Base-by-base conservation (phyloP, 30 jellyfish, hydroid and myxozoan genomes). In the Rhopilema esculentum region DNA sequence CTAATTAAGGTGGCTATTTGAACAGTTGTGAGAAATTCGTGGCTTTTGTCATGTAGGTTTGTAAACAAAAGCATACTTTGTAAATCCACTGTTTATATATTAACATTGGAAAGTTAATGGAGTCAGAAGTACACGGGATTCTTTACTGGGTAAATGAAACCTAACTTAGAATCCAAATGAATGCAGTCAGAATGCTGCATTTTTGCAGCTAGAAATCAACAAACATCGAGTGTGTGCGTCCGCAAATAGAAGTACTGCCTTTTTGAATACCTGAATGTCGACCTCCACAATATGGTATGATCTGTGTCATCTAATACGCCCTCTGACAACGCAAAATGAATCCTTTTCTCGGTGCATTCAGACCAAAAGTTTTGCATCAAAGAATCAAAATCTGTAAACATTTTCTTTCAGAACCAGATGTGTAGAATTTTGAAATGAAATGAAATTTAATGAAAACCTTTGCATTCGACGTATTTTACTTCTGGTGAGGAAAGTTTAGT, bases 11-110 rank as follows among this genome's bases (percentile, higher is more conserved):
- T 27, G 18, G 48, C 65, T 78, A 40, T 78, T 78, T 78, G 71
- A 78, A 25, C 88, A 78, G 88, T 48, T 78, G 88, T 20, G 68
- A 78, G 71, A 57, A 17, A 76, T 51, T 71, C 86, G 72, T 28
- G 86, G 72, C 48, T 26, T 62, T 50, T 66, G 25, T 26, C 29
- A 24, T 32, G 65, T 27, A 40, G 16, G 79, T 27, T 57, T 78
- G 88, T 32, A 78, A 29, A 62, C 23, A 27, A 22, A 29, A 15
- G 67, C 66, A 12, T 23, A 21, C 88, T 78, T 33, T 27, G 79
- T 31, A 78, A 26, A 78, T 40, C 50, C 22, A 25, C 69, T 28
- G 50, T 21, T 78, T 78, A 78, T 28, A 61, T 57, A 48, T 31
- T 61, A 73, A 20, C 51, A 20, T 40, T 40, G 12, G 57, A 40